A percentile compares a stretch with the other conserved stretches of the same genome.
Evolutionary conservation across 2,888 invertebrate species (phyloP).

Genomic region (Drosophila longiperda): DNA sequence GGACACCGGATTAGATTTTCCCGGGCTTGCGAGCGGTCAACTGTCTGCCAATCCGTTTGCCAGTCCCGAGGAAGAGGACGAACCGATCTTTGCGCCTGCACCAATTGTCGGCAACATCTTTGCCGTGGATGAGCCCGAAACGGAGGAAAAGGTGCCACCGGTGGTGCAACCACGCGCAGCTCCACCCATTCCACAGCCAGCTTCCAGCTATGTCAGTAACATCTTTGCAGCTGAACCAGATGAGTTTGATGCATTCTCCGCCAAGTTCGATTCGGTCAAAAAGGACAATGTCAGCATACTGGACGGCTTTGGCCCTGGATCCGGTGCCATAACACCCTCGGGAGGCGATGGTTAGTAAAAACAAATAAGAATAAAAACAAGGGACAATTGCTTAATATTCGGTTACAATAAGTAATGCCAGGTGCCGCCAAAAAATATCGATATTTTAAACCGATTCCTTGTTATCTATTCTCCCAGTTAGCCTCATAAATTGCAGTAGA

Average conservation of each 20-base stretch:
- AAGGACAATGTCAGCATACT: conserved; percentile 84
- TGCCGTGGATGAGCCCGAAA: conserved; percentile 67
- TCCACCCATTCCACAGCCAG: conserved; percentile 36
- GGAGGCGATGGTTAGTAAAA: conserved; percentile 81
- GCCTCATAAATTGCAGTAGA: background rate
- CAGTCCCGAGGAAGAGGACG: conserved; percentile 84
- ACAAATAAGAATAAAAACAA: background rate
- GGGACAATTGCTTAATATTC: background rate
- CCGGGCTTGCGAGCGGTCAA: conserved; percentile 79
- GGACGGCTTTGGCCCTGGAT: conserved; percentile 83
- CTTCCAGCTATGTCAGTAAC: conserved; percentile 76
- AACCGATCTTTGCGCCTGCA: conserved; percentile 66
- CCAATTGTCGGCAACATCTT: conserved; percentile 74
- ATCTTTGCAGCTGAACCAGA: conserved; percentile 86
- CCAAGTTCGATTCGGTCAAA: conserved; percentile 91
- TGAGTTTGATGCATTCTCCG: conserved; percentile 94
- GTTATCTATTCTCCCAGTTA: background rate
- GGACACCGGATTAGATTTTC: conserved; percentile 84
- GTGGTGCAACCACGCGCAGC: conserved; percentile 54
- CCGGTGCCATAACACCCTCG: conserved; percentile 82
- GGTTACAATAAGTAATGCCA: background rate
- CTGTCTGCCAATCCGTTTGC: conserved; percentile 86
- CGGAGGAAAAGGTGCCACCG: conserved; percentile 44
- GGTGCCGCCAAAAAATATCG: background rate
- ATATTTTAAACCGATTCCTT: background rate